Base-by-base conservation (phyloP, 1,140 invertebrate genomes). In the Drosophila micromelanica region DNA sequence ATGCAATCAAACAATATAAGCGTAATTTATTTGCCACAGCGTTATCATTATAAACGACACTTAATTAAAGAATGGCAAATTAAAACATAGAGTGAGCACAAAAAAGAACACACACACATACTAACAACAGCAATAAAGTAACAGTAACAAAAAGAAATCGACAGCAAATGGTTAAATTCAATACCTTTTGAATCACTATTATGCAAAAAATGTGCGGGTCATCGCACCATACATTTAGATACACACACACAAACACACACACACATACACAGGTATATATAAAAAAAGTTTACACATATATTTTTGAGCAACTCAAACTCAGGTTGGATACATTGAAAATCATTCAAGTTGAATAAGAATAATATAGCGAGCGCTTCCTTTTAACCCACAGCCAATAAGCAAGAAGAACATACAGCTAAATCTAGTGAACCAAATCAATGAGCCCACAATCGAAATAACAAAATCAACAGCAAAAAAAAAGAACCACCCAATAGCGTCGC, bases 241-340 rank as follows among this genome's bases (percentile, higher is more conserved):
- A 71, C 49, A 62, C 70, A 63, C 55, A 60, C 38, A 76, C 52
- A 71, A 45, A 62, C 70, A 63, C 55, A 60, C 38, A 73, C 42
- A 42, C 17, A 13, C 37, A 57, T 46, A 76, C 46, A 59, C 12
- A 60, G 7, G 8, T 9, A 73, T 46, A 45, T 40, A 75, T 45
- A 59, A 67, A 67, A 12, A 20, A 74, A 37, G 43, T 64, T 73
- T 69, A 84, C 76, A 74, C 73, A 89, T 87, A 87, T 89, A 72
- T 89, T 89, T 89, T 89, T 87, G 84, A 86, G 84, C 85, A 89
- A 89, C 85, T 89, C 84, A 89, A 89, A 89, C 84, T 89, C 84
- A 89, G 84, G 84, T 89, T 89, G 84, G 84, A 89, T 84, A 87
- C 82, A 86, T 86, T 86, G 78, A 86, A 86, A 86, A 89, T 87